Evolutionary conservation across 2,113 vertebrate species (phyloP).

Genomic region (Columbina picui): DNA sequence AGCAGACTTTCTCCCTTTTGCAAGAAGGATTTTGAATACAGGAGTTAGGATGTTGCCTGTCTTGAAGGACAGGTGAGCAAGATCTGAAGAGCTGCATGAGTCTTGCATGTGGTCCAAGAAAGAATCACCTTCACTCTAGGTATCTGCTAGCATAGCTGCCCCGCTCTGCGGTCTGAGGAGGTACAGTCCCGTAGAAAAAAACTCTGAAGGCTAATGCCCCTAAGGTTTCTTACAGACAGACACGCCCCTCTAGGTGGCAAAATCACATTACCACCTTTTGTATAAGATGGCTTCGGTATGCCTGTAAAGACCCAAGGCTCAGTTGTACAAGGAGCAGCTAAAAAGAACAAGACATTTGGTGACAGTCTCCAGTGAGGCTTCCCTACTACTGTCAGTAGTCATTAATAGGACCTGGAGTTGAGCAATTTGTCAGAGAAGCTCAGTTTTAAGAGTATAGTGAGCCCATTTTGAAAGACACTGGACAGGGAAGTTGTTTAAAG

Average conservation of each 20-base stretch:
- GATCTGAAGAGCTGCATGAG: neutral
- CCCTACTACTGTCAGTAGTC: neutral
- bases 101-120: neutral
- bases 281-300: neutral
- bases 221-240: neutral
- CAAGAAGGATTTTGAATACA: neutral
- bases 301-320: fast-evolving
- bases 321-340: neutral
- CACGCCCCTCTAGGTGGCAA: neutral
- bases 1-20: neutral
- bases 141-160: neutral
- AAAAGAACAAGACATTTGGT: neutral
- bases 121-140: neutral
- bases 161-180: neutral
- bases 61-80: neutral
- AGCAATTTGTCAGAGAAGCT: neutral
- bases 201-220: neutral
- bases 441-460: neutral
- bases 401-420: neutral
- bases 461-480: neutral
- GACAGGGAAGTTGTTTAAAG: neutral
- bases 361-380: too few species aligned
- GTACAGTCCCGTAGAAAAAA: neutral
- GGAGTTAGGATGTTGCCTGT: neutral
- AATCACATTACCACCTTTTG: neutral